Conservation (phyloP, 2,797 vertebrate species). For the Cyclura pinguis region DNA sequence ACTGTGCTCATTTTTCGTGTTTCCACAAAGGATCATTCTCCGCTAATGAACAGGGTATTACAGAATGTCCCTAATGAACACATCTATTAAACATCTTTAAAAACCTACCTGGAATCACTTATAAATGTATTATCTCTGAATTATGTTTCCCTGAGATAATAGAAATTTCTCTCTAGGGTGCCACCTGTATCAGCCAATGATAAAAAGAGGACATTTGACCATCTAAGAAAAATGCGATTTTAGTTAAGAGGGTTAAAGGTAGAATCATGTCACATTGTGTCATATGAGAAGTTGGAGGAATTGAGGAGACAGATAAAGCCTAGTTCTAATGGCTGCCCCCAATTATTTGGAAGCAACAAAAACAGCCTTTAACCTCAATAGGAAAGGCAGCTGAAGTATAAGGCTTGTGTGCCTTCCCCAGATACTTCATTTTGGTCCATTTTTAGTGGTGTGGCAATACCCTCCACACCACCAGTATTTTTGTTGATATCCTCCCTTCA, state of each 20-base stretch:
- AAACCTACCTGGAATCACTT: conserved; percentile 32
- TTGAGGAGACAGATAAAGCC: too few species aligned
- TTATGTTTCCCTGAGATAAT: conserved; percentile 26
- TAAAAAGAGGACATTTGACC: conserved; percentile 7
- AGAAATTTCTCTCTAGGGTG: conserved; percentile 22
- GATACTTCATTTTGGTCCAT: too few species aligned
- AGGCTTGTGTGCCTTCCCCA: too few species aligned
- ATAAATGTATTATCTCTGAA: conserved; percentile 31
- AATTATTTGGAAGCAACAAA: too few species aligned
- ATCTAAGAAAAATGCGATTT: conserved; percentile 14
- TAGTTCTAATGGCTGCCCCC: too few species aligned
- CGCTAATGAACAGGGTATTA: conserved; percentile 9
- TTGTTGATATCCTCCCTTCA: too few species aligned
- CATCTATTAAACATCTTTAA: conserved; percentile 32
- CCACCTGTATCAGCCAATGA: not conserved
- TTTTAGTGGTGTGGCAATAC: too few species aligned
- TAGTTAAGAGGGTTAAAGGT: not conserved
- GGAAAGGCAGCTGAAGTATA: too few species aligned
- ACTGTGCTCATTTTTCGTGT: not conserved
- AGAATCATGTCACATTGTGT: not conserved
- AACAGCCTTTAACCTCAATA: too few species aligned
- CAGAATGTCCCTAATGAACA: conserved; percentile 16
- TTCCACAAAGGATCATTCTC: not conserved
- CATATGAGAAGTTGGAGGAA: not conserved
- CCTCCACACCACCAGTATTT: too few species aligned